Evolutionary conservation across 2,888 invertebrate genomes (phyloP).

Genomic region (Drosophila maculinotata): DNA sequence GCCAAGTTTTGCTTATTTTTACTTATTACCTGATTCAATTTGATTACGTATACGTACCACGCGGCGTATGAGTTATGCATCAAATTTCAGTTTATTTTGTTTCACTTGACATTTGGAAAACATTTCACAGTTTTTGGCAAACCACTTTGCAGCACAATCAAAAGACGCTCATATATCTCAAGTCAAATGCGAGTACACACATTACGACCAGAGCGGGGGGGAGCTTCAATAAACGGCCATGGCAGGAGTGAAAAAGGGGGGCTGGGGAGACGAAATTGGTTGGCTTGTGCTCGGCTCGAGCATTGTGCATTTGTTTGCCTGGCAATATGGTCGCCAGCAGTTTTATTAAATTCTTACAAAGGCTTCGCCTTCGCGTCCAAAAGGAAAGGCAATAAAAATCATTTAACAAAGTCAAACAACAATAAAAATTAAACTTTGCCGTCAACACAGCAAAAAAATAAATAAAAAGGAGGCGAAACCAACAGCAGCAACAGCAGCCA

Average conservation of each 20-base stretch:
- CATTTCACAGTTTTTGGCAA: conserved; percentile 35
- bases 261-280: conserved; percentile 44
- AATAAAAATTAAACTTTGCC: conserved; percentile 81
- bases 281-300: conserved; percentile 33
- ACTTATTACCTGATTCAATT: conserved; percentile 57
- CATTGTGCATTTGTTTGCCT: conserved; percentile 76
- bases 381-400: conserved; percentile 75
- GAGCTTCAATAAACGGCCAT: conserved; percentile 49
- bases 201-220: neutral
- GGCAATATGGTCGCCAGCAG: conserved; percentile 73
- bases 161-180: conserved; percentile 66
- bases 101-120: conserved; percentile 47
- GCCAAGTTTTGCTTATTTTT: conserved; percentile 29
- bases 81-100: conserved; percentile 27
- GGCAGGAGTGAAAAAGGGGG: conserved; percentile 5
- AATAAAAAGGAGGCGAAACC: conserved; percentile 21
- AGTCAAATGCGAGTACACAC: conserved; percentile 4
- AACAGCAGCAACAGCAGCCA: conserved; percentile 47
- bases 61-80: conserved; percentile 47
- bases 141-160: conserved; percentile 44
- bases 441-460: conserved; percentile 62
- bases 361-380: conserved; percentile 55
- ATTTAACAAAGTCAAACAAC: conserved; percentile 81
- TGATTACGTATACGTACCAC: conserved; percentile 48
- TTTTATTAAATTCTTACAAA: conserved; percentile 79